Base-by-base conservation (phyloP, 2,888 invertebrate species). In the Diabrotica balteata region DNA sequence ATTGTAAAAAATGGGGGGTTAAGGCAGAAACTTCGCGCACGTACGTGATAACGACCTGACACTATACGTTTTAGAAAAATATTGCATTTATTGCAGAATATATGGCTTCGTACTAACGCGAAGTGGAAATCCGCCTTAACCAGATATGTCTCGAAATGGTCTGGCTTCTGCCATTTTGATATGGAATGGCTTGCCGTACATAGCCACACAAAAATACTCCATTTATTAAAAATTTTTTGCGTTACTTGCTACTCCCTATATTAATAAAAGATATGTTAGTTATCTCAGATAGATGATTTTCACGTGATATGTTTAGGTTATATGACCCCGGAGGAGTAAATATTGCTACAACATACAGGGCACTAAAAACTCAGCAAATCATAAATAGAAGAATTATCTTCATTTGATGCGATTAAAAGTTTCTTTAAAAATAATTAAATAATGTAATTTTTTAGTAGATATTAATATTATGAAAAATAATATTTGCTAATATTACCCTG, bases 131-230 rank as follows among this genome's bases (percentile, higher is more conserved):
- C 76, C 72, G 72, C 76, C 79, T 68, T 75, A 76, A 78, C 82
- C 82, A 79, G 84, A 84, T 84, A 84, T 84, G 84, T 84, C 81
- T 84, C 75, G 84, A 84, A 84, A 84, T 84, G 84, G 84, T 84
- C 84, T 82, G 81, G 83, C 82, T 66, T 75, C 72, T 76, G 75
- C 78, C 77, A 74, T 73, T 67, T 73, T 67, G 59, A 58, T 67
- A 63, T 59, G 55, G 63, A 69, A 72, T 68, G 75, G 78, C 78
- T 72, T 76, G 78, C 80, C 79, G 77, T 80, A 81, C 77, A 76
- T 79, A 79, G 78, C 79, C 81, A 80, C 81, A 80, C 80, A 80
- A 81, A 80, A 81, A 80, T 80, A 79, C 76, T 71, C 75, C 78
- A 80, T 80, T 79, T 17, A 17, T 17, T 77, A 80, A 78, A 77